Evolutionary conservation across 2,888 invertebrate genomes (phyloP).

Genomic region (Limnephilus auricula): DNA sequence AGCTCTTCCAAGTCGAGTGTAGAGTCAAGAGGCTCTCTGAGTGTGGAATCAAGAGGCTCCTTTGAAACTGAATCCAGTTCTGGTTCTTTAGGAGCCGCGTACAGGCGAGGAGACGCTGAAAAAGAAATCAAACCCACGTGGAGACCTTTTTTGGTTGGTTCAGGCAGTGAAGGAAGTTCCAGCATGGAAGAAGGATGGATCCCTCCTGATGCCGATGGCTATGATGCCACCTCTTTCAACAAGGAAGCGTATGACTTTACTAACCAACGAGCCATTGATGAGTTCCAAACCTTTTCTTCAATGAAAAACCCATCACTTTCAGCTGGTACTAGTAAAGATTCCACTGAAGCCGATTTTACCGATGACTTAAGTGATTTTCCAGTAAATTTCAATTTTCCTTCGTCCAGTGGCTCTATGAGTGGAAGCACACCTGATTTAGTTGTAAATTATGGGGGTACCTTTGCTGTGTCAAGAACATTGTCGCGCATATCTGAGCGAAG

Average conservation of each 20-base stretch:
- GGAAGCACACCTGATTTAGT: conserved; percentile 82
- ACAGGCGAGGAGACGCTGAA: conserved; percentile 78
- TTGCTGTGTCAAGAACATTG: conserved; percentile 86
- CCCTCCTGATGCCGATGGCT: conserved; percentile 85
- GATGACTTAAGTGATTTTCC: conserved; percentile 88
- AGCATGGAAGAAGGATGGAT: conserved; percentile 91
- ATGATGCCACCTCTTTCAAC: conserved; percentile 77
- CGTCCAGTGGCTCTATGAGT: conserved; percentile 77
- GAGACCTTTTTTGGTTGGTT: conserved; percentile 89
- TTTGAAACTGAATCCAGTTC: conserved; percentile 87
- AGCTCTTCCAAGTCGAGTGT: conserved; percentile 81
- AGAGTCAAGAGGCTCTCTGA: conserved; percentile 80
- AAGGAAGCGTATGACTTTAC: conserved; percentile 75
- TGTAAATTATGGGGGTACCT: conserved; percentile 85
- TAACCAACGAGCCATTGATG: conserved; percentile 75
- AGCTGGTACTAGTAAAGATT: conserved; percentile 76
- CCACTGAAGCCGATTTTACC: conserved; percentile 82
- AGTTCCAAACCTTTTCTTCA: conserved; percentile 74
- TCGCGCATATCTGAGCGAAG: conserved; percentile 93
- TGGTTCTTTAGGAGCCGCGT: conserved; percentile 85
- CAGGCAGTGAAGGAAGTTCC: conserved; percentile 88
- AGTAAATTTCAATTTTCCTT: conserved; percentile 85
- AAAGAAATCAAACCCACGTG: conserved; percentile 88
- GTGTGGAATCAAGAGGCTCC: conserved; percentile 85
- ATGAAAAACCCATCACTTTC: conserved; percentile 74